Conservation (phyloP, 1,140 invertebrate genomes). For the Xylocopa sonorina region DNA sequence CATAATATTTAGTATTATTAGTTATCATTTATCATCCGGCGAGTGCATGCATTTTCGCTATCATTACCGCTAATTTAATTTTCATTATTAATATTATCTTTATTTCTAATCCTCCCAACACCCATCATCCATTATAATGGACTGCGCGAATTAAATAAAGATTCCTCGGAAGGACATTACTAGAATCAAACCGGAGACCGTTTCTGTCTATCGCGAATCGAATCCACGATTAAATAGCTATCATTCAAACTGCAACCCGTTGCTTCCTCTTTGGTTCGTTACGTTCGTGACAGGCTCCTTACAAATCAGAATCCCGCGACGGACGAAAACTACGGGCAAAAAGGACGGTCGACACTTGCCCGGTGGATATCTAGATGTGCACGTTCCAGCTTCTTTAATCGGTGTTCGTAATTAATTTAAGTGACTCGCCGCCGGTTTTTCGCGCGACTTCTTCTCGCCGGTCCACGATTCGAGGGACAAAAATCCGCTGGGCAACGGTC, state of each 20-base stretch:
- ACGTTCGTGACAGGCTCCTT: constrained; percentile 12
- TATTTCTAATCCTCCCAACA: too few relatives aligned
- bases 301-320: neutral
- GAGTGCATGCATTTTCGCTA: too few relatives aligned
- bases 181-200: neutral
- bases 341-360: neutral
- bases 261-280: constrained; percentile 1
- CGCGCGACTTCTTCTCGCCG: constrained; percentile 14
- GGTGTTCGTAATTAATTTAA: constrained; percentile 48
- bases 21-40: too few relatives aligned
- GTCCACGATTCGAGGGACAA: neutral
- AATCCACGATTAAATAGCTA: too few relatives aligned
- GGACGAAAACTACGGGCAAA: neutral
- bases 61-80: too few relatives aligned
- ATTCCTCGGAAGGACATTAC: neutral
- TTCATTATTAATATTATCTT: too few relatives aligned
- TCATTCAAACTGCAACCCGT: too few relatives aligned
- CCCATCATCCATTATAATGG: too few relatives aligned
- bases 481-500: neutral
- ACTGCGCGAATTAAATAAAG: too few relatives aligned
- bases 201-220: too few relatives aligned
- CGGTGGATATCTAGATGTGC: neutral
- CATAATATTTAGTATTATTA: too few relatives aligned
- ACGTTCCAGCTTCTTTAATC: constrained; percentile 30
- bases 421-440: constrained; percentile 37